phyloP scores from a whole-genome alignment of 2,797 vertebrate species.

The Paramormyrops hopkinsi region DNA sequence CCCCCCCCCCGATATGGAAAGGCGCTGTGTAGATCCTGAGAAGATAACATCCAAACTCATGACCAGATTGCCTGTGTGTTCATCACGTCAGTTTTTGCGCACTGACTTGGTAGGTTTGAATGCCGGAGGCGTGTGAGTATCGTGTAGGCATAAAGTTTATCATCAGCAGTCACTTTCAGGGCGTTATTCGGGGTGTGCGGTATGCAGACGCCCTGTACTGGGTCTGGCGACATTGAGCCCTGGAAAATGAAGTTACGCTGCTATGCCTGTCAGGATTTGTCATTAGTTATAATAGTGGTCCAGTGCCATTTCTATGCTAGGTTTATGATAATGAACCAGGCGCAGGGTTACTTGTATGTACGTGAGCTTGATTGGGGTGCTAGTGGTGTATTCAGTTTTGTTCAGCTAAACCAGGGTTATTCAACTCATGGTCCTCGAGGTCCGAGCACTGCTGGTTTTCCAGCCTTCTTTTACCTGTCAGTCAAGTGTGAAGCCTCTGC shows the following conservation, averaged over 20 bases:
- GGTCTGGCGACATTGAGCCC: neutral
- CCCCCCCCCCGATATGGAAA: neutral
- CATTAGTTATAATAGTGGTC: neutral
- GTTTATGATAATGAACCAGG: neutral
- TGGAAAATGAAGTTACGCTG: neutral
- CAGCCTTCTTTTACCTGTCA: neutral
- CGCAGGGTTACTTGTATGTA: neutral
- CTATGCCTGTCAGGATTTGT: neutral
- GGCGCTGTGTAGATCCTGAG: neutral
- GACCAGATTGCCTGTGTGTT: neutral
- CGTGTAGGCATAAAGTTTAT: neutral
- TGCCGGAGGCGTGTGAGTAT: neutral
- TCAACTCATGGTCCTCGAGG: no score
- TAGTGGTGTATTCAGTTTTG: neutral
- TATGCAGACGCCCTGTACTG: neutral
- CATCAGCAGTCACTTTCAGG: neutral
- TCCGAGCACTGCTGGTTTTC: neutral
- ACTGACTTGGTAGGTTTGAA: neutral
- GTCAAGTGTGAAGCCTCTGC: neutral
- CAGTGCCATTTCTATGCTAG: neutral
- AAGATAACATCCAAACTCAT: neutral
- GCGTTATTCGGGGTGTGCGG: slow-evolving; percentile 13
- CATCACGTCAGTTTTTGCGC: neutral
- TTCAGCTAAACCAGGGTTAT: no score
- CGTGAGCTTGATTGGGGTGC: neutral